Conservation (phyloP, 2,113 vertebrate genomes). For the Vicugna pacos region DNA sequence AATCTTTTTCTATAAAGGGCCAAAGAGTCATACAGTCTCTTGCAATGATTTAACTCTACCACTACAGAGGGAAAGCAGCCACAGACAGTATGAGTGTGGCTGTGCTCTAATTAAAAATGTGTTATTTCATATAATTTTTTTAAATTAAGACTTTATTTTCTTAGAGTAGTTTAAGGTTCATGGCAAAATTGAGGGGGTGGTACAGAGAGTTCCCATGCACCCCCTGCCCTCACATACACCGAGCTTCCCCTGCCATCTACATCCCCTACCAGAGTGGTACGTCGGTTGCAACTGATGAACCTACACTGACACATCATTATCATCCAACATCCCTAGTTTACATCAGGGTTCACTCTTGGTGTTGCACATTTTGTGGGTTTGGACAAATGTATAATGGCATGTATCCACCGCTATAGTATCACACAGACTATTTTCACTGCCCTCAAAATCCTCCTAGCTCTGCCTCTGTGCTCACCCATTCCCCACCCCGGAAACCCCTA, state of each 20-base stretch:
- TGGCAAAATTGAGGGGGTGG: background rate
- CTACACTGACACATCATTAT: background rate
- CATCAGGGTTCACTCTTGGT: background rate
- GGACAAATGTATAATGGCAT: background rate
- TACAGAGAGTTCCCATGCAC: background rate
- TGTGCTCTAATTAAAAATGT: background rate
- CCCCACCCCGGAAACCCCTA: background rate
- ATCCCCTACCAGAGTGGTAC: background rate
- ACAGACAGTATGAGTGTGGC: background rate
- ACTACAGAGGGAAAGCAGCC: background rate
- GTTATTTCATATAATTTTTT: background rate
- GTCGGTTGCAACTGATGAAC: background rate
- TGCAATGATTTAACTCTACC: background rate
- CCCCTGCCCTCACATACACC: no score
- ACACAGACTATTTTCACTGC: background rate
- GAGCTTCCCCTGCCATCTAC: background rate
- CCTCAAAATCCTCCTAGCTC: background rate
- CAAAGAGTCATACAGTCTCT: background rate
- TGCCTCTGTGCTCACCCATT: background rate
- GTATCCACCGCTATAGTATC: no score
- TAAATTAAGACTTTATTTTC: background rate
- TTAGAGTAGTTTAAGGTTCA: background rate
- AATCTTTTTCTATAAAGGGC: background rate
- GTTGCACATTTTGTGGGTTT: background rate
- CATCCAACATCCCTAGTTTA: background rate